Conservation (phyloP, 2,113 vertebrate species). For the Dinomys branickii region DNA sequence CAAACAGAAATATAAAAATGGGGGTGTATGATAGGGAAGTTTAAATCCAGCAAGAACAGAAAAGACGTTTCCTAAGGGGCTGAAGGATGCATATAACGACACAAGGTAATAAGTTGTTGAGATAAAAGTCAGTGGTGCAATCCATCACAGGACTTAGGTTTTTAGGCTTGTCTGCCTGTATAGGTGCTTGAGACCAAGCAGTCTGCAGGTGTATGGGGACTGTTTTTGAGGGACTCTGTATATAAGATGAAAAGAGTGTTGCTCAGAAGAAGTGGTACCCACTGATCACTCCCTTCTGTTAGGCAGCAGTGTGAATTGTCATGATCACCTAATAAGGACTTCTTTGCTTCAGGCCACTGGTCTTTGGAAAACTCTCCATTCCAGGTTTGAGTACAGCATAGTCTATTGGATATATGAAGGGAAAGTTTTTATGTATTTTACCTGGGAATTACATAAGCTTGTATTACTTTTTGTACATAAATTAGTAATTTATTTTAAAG, state of each 20-base stretch:
- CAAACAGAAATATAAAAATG: background rate
- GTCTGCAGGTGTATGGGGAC: too few relatives aligned
- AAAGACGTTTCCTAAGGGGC: background rate
- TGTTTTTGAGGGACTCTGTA: background rate
- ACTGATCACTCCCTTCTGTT: too few relatives aligned
- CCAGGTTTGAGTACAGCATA: background rate
- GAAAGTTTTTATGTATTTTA: background rate
- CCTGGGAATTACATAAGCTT: background rate
- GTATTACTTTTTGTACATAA: background rate
- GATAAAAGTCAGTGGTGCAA: background rate
- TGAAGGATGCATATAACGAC: too few relatives aligned
- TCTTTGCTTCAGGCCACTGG: background rate
- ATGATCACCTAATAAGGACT: background rate
- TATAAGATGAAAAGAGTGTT: background rate
- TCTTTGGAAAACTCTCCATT: background rate
- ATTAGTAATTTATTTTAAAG: background rate
- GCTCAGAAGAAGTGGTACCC: background rate
- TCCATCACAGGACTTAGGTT: background rate
- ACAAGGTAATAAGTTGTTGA: background rate
- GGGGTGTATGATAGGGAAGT: background rate
- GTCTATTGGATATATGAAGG: background rate
- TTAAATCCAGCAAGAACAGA: background rate
- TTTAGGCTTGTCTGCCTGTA: background rate
- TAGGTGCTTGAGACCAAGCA: background rate
- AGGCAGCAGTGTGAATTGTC: background rate